Evolutionary conservation across 2,888 invertebrate species (phyloP).

Genomic region (Luperina testacea): DNA sequence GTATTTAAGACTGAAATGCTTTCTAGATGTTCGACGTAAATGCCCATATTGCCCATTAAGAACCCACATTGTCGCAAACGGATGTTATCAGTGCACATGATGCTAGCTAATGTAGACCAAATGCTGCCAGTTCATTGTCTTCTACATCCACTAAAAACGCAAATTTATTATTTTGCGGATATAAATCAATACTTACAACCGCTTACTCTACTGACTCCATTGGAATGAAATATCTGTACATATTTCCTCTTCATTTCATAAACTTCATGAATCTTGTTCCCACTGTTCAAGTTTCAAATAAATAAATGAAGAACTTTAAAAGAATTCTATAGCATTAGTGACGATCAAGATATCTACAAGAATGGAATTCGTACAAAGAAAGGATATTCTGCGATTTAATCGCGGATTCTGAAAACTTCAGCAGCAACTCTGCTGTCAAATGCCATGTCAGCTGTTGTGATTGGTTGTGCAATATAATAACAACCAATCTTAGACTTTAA

Average conservation of each 20-base stretch:
- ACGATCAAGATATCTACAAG: slow-evolving; percentile 14
- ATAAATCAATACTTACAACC: not conserved
- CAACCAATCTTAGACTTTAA: not conserved
- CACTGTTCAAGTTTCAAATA: not conserved
- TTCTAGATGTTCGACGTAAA: not conserved
- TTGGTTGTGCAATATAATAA: slow-evolving; percentile 3
- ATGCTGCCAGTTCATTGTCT: not conserved
- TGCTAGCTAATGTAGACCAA: slow-evolving; percentile 16
- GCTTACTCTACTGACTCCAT: not conserved
- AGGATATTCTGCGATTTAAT: slow-evolving; percentile 2
- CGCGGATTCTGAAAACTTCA: slow-evolving; percentile 2
- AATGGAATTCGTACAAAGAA: slow-evolving; percentile 10
- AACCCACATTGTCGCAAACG: not conserved
- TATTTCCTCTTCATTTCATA: not conserved
- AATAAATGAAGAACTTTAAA: not conserved
- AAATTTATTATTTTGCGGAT: not conserved
- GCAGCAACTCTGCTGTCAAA: slow-evolving; percentile 37
- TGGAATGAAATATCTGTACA: not conserved
- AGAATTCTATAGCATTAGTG: not conserved
- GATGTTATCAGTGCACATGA: slow-evolving; percentile 1
- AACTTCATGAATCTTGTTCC: not conserved
- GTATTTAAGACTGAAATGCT: not conserved
- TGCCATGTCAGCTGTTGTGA: slow-evolving; percentile 20
- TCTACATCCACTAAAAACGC: not conserved
- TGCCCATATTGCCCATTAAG: not conserved